phyloP scores from a whole-genome alignment of 2,888 invertebrate species.

The Tipula confusa region DNA sequence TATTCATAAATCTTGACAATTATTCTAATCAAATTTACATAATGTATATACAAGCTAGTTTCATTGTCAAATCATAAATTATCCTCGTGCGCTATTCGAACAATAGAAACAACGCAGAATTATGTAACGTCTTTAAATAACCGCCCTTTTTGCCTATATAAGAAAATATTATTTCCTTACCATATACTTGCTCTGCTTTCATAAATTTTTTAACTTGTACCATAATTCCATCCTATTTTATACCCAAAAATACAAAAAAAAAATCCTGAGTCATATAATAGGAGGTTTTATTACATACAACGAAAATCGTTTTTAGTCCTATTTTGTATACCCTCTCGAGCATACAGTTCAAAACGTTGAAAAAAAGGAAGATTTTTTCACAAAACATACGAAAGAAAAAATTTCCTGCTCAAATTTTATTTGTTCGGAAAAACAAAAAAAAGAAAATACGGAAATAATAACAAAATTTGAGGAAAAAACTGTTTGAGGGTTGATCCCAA shows the following conservation, averaged over 20 bases:
- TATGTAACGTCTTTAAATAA: neutral
- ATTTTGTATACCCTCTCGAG: neutral
- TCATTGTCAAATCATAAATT: neutral
- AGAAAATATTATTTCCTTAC: neutral
- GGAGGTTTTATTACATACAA: neutral
- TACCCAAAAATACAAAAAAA: neutral
- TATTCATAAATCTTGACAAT: neutral
- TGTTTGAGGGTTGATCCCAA: slow-evolving; percentile 25
- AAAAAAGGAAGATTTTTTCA: neutral
- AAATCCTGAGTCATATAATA: too few species aligned
- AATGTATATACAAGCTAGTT: neutral
- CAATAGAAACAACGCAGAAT: neutral
- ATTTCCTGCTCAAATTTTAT: neutral
- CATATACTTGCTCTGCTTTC: neutral
- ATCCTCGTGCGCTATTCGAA: neutral
- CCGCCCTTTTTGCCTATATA: neutral
- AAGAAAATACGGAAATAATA: neutral
- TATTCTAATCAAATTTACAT: neutral
- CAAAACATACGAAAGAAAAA: neutral
- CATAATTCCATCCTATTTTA: neutral
- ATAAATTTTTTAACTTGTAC: neutral
- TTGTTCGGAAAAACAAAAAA: neutral
- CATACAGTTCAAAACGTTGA: neutral
- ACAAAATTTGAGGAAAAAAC: neutral
- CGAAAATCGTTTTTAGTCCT: neutral